Base-by-base conservation (phyloP, 23 tunicate species). In the Botrylloides violaceus region DNA sequence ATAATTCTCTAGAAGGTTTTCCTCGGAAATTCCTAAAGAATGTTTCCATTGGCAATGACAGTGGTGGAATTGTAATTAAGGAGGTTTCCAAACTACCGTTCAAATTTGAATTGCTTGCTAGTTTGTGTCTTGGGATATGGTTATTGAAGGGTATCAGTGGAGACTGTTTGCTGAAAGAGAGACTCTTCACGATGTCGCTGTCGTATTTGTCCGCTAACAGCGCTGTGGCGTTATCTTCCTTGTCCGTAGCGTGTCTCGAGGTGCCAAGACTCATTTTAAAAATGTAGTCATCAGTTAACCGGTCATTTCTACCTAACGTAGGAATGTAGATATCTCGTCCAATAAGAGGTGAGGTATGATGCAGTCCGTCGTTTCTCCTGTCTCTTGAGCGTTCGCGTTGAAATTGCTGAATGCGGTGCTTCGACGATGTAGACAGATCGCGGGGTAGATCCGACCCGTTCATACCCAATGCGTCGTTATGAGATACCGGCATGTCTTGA, bases 141-240 rank as follows among this genome's bases (percentile, higher is more conserved):
- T 43, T 43, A 43, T 43, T 43, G 9, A 43, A 15, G 15, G 9
- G 53, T 43, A 43, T 7, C 9, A 63, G 29, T 27, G 70, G 36
- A 63, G 33, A 31, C 29, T 63, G 70, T 15, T 28, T 9, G 9
- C 29, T 28, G 35, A 63, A 27, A 29, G 32, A 19, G 12, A 29
- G 12, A 29, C 23, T 29, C 33, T 63, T 63, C 36, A 31, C 3
- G 34, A 63, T 63, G 36, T 63, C 70, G 9, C 29, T 19, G 35
- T 63, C 33, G 35, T 25, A 63, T 63, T 63, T 63, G 35, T 23
- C 70, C 3, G 70, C 70, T 6, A 63, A 33, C 34, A 63, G 70
- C 70, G 29, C 26, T 3, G 70, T 23, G 35, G 70, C 70, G 3
- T 31, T 33, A 4, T 63, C 36, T 63, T 63, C 36, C 29, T 33